Conservation (phyloP, 2,113 vertebrate species). For the Sakesphorus luctuosus region DNA sequence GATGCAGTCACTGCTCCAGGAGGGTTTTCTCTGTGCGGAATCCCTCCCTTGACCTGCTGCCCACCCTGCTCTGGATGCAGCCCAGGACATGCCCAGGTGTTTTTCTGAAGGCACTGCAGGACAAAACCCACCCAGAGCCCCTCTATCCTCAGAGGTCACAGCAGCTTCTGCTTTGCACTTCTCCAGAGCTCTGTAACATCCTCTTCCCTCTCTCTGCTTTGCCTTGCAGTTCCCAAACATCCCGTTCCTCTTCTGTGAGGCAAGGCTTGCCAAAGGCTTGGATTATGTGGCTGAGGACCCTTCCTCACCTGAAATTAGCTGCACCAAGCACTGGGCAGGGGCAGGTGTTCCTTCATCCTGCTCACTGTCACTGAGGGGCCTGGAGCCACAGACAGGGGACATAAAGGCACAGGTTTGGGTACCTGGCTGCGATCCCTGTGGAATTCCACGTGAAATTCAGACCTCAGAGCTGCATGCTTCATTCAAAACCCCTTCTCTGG, state of each 20-base stretch:
- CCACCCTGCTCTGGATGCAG: background rate
- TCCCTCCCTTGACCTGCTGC: background rate
- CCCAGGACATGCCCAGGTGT: background rate
- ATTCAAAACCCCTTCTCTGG: background rate
- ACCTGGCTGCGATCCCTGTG: background rate
- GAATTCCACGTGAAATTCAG: background rate
- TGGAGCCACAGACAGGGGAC: background rate
- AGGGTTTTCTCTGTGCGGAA: background rate
- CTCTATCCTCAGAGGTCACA: background rate
- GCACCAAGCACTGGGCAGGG: too few species aligned
- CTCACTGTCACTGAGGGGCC: background rate
- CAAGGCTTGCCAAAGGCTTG: background rate
- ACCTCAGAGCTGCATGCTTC: accelerated
- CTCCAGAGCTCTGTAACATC: background rate
- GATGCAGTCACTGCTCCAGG: background rate
- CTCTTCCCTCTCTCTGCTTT: background rate
- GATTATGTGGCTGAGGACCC: accelerated
- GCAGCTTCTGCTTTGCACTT: background rate
- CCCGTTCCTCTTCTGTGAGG: background rate
- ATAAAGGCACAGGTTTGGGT: background rate
- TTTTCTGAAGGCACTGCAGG: background rate
- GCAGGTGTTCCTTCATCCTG: too few species aligned
- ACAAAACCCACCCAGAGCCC: too few species aligned
- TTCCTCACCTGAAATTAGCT: background rate
- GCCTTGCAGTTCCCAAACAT: background rate